Percentiles rank a stretch among this genome's conserved stretches.
phyloP scores from a whole-genome alignment of 2,113 vertebrate genomes.

The Lagopus leucura region DNA sequence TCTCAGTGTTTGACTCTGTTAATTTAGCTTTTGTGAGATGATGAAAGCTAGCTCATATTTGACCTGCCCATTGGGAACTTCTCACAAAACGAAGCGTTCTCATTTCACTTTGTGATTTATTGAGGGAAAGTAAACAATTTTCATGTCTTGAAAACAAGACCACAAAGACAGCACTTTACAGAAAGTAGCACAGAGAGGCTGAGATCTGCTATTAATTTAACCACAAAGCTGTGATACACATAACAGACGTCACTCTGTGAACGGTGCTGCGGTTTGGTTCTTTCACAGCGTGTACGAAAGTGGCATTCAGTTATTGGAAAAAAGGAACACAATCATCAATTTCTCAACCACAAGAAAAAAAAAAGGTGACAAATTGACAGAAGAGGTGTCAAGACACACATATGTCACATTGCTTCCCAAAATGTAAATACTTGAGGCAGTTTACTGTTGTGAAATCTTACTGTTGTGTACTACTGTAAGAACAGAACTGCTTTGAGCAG shows the following conservation, averaged over 20 bases:
- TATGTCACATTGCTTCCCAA: too few relatives aligned
- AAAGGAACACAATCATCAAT: background rate
- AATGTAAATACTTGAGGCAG: background rate
- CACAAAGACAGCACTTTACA: constrained; percentile 32
- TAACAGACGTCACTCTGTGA: background rate
- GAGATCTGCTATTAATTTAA: constrained; percentile 4
- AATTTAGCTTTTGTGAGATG: background rate
- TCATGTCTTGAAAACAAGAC: constrained; percentile 40
- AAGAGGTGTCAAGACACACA: background rate
- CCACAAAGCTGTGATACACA: background rate
- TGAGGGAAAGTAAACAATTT: constrained; percentile 31
- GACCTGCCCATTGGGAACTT: background rate
- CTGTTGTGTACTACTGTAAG: background rate
- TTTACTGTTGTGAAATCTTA: background rate
- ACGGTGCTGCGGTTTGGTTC: constrained; percentile 39
- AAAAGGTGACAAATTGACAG: background rate
- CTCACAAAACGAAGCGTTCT: background rate
- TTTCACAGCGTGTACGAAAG: background rate
- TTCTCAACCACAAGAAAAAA: constrained; percentile 29
- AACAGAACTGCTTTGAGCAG: background rate
- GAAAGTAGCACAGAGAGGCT: background rate
- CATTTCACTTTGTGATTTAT: background rate
- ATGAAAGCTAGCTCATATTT: background rate
- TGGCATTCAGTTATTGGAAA: background rate
- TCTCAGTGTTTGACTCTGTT: background rate